Evolutionary conservation across 1,140 invertebrate species (phyloP).

Genomic region (Chelonus insularis): DNA sequence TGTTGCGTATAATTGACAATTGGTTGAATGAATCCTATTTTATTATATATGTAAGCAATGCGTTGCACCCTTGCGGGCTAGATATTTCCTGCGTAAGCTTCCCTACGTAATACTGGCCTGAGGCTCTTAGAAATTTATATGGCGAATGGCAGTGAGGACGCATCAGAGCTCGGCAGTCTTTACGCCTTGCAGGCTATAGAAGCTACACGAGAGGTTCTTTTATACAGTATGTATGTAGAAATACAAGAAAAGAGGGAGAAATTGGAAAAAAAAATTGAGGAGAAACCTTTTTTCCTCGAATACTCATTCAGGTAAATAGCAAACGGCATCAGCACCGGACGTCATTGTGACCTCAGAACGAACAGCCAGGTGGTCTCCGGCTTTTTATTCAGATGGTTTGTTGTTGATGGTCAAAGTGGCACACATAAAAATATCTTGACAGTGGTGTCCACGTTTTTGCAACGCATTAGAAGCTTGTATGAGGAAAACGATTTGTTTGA

Average conservation of each 20-base stretch:
- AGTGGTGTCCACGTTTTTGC: too few species aligned
- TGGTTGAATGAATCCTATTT: slow-evolving; percentile 11
- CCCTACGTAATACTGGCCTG: slow-evolving; percentile 25
- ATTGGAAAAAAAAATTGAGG: slow-evolving; percentile 3
- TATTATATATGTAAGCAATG: slow-evolving; percentile 15
- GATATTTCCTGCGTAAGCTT: slow-evolving; percentile 17
- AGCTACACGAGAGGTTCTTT: too few species aligned
- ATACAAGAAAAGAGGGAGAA: not conserved
- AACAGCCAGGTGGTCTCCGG: slow-evolving; percentile 4
- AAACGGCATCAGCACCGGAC: not conserved
- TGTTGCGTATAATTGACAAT: slow-evolving; percentile 6
- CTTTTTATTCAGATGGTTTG: slow-evolving; percentile 11
- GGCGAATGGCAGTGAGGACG: slow-evolving; percentile 20
- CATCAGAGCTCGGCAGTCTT: slow-evolving; percentile 9
- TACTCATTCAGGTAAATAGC: slow-evolving; percentile 6
- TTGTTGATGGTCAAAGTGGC: not conserved
- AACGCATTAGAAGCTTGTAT: too few species aligned
- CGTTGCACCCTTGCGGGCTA: slow-evolving; percentile 13
- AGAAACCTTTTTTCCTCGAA: not conserved
- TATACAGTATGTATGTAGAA: too few species aligned
- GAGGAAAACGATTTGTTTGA: not conserved
- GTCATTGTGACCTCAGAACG: not conserved
- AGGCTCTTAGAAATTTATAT: slow-evolving; percentile 23
- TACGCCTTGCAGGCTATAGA: not conserved
- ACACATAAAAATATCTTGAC: not conserved